Conservation (phyloP, 2,113 vertebrate species). For the Coturnix japonica region DNA sequence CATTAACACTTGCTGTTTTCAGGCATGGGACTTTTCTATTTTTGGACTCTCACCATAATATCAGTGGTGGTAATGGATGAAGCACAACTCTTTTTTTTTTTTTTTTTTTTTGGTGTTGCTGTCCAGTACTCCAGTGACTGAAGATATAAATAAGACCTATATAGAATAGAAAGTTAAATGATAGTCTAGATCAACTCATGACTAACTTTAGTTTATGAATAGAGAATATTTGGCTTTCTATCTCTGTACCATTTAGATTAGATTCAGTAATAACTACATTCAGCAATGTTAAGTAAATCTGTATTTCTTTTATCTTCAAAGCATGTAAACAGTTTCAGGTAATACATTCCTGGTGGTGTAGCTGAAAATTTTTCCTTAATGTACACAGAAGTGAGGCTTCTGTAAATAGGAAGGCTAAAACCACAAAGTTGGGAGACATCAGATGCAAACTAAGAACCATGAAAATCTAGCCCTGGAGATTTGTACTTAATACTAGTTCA, state of each 20-base stretch:
- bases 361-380: neutral
- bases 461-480: neutral
- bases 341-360: neutral
- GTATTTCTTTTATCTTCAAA: neutral
- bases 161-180: neutral
- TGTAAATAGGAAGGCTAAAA: neutral
- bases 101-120: neutral
- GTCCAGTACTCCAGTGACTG: neutral
- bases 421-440: neutral
- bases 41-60: neutral
- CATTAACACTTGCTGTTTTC: neutral
- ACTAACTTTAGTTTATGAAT: neutral
- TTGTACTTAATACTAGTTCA: neutral
- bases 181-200: neutral
- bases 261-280: neutral
- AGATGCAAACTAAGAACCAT: neutral
- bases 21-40: neutral
- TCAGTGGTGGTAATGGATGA: neutral
- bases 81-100: neutral
- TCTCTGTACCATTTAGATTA: neutral
- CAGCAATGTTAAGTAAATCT: neutral
- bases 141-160: neutral
- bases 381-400: neutral
- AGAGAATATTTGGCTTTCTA: neutral
- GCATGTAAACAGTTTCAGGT: neutral